A percentile compares a stretch with the other conserved stretches of the same genome.
These are phyloP conservation scores for Iguana delicatissima DNA, from an alignment of 2,797 vertebrate species.

Conservation along the genomic window DNA sequence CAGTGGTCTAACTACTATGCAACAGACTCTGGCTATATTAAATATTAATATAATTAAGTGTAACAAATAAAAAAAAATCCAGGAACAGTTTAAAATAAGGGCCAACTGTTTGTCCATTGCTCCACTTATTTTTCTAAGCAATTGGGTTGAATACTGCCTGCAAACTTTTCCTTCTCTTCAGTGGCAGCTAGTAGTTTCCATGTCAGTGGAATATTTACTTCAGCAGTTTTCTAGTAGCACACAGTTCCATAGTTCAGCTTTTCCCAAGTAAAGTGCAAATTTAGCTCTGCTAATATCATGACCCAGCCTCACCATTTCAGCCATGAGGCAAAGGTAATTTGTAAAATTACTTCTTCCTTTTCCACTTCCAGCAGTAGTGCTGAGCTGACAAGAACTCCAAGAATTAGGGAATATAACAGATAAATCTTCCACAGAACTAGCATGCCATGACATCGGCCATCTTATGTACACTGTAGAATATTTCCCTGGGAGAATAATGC, in stretches of 20 bases:
- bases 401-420: not conserved
- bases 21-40: not conserved
- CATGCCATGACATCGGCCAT: conserved; percentile 26
- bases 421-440: conserved; percentile 18
- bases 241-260: no score
- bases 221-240: no score
- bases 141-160: not conserved
- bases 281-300: not conserved
- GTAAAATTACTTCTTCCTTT: not conserved
- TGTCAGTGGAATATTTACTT: no score
- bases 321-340: not conserved
- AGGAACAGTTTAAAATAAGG: not conserved
- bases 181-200: no score
- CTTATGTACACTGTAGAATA: conserved; percentile 20
- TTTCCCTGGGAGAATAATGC: not conserved
- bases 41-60: not conserved
- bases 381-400: not conserved
- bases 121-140: not conserved
- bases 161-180: not conserved
- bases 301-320: not conserved
- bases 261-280: not conserved
- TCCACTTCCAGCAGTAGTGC: not conserved
- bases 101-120: not conserved
- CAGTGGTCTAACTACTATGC: not conserved
- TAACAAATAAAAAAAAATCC: no score